A percentile compares a stretch with the other conserved stretches of the same genome.
These are phyloP conservation scores for Tetragonula clypearis DNA, from an alignment of 1,140 invertebrate species.

Conservation along the genomic window DNA sequence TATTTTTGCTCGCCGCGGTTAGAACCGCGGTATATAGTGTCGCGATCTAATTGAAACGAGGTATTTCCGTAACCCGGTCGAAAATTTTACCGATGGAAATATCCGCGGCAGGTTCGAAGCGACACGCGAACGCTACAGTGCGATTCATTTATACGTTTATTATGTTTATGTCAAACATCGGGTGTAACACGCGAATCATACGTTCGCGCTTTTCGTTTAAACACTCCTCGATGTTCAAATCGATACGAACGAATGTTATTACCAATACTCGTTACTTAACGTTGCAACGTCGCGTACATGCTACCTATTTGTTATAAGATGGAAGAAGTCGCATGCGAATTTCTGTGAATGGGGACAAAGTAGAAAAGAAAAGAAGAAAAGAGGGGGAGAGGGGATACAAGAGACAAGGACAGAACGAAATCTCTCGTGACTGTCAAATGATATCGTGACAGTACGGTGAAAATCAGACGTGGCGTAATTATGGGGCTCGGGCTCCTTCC, in stretches of 20 bases:
- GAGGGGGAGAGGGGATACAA: no score
- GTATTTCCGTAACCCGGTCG: constrained; percentile 10
- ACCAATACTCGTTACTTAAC: no score
- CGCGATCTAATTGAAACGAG: background rate
- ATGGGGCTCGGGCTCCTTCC: constrained; percentile 53
- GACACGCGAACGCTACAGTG: background rate
- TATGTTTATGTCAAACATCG: background rate
- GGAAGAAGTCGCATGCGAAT: background rate
- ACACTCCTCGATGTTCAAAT: background rate
- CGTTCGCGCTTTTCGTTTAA: background rate
- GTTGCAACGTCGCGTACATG: no score
- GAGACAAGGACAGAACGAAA: background rate
- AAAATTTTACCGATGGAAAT: constrained; percentile 10
- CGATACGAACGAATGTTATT: background rate
- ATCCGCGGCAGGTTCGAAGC: background rate
- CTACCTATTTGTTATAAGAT: background rate
- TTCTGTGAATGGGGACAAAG: no score
- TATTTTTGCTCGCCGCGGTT: background rate
- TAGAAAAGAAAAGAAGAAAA: background rate
- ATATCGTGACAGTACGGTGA: background rate
- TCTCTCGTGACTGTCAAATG: background rate
- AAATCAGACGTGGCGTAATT: constrained; percentile 44
- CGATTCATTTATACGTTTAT: background rate
- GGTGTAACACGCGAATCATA: background rate
- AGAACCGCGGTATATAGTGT: no score